Conservation (phyloP, 2,797 vertebrate species). For the Spinus pinus region DNA sequence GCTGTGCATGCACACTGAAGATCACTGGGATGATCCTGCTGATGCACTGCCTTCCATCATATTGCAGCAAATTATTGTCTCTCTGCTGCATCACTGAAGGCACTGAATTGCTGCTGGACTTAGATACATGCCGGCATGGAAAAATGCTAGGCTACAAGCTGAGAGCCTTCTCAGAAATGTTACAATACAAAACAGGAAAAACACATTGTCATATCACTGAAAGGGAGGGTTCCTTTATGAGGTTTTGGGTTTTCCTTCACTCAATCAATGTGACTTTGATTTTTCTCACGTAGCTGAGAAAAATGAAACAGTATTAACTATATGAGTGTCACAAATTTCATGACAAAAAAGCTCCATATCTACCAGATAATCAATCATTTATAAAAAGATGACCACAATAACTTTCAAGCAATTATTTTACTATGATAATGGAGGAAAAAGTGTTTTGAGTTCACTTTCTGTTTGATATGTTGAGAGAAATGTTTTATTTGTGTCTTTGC, state of each 20-base stretch:
- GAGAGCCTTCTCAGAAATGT: neutral
- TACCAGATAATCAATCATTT: neutral
- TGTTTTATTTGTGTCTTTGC: neutral
- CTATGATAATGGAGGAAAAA: neutral
- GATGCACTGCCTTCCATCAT: neutral
- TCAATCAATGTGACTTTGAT: neutral
- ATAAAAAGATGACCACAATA: neutral
- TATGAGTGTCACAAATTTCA: neutral
- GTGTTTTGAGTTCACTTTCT: neutral
- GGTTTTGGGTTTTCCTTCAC: neutral
- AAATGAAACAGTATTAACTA: neutral
- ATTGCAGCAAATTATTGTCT: constrained; percentile 8
- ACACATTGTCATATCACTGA: neutral
- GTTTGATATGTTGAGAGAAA: neutral
- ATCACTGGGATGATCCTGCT: neutral
- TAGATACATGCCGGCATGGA: neutral
- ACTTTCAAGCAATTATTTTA: neutral
- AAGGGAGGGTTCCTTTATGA: neutral
- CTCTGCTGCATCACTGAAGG: neutral
- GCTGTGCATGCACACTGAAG: neutral
- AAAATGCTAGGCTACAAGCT: neutral
- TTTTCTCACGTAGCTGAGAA: neutral
- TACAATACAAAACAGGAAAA: neutral
- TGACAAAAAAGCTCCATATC: neutral
- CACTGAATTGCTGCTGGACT: neutral